A percentile compares a stretch with the other conserved stretches of the same genome.
phyloP scores from a whole-genome alignment of 2,888 invertebrate genomes.

The Chirona hameri region DNA sequence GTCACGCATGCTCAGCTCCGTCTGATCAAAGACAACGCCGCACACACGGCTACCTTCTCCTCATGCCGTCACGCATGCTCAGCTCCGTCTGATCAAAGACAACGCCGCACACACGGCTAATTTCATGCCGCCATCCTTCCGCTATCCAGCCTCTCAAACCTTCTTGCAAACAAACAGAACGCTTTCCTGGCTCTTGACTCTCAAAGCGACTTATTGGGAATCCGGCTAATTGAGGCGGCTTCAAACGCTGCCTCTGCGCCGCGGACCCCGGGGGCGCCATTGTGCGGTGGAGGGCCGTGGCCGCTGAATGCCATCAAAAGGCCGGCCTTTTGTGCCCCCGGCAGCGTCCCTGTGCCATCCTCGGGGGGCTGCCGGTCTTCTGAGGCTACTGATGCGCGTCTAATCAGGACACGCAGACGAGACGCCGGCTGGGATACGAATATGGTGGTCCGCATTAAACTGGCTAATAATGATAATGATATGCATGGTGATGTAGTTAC shows the following conservation, averaged over 20 bases:
- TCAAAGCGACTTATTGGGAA: constrained; percentile 4
- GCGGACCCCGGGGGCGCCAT: background rate
- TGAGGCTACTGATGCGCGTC: background rate
- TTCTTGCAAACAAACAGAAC: background rate
- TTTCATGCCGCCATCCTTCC: background rate
- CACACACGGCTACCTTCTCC: no score
- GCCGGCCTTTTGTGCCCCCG: background rate
- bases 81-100: background rate
- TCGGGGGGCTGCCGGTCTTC: background rate
- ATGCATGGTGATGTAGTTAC: no score
- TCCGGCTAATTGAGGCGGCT: background rate
- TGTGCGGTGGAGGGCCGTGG: background rate
- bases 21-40: background rate
- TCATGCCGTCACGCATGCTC: background rate
- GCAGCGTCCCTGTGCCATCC: background rate
- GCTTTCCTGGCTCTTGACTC: constrained; percentile 22
- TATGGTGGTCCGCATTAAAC: no score
- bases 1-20: background rate
- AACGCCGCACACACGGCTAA: background rate
- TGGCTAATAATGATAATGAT: no score
- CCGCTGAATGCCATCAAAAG: background rate
- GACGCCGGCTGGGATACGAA: background rate
- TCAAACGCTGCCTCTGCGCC: background rate
- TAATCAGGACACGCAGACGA: background rate
- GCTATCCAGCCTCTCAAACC: background rate